These are phyloP conservation scores for Neoseiulus cucumeris DNA, from an alignment of 1,140 invertebrate genomes.

Conservation along the genomic window DNA sequence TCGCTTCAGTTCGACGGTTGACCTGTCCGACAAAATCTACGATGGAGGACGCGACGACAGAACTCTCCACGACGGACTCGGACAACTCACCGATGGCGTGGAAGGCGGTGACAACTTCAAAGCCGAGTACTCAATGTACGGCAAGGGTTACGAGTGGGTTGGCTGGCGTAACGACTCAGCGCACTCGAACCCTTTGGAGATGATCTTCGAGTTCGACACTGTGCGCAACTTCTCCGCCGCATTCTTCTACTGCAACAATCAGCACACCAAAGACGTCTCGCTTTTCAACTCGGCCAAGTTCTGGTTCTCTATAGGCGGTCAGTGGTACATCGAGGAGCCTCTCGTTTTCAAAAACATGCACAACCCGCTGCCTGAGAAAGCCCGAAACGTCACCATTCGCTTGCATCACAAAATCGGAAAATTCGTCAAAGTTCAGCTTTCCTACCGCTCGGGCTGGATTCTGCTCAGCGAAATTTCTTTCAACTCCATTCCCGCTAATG, in stretches of 20 bases:
- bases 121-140: slow-evolving; percentile 25
- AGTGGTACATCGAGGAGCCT: slow-evolving; percentile 49
- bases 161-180: slow-evolving; percentile 64
- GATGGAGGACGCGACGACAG: slow-evolving; percentile 56
- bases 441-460: slow-evolving; percentile 65
- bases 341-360: slow-evolving; percentile 49
- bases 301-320: slow-evolving; percentile 56
- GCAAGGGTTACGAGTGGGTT: slow-evolving; percentile 59
- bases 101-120: slow-evolving; percentile 56
- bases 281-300: slow-evolving; percentile 55
- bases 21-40: slow-evolving; percentile 74
- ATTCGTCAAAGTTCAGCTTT: slow-evolving; percentile 55
- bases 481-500: slow-evolving; percentile 37
- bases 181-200: slow-evolving; percentile 28
- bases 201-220: slow-evolving; percentile 68
- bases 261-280: slow-evolving; percentile 44
- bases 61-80: slow-evolving; percentile 50
- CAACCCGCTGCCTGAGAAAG: slow-evolving; percentile 57
- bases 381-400: slow-evolving; percentile 59
- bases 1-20: slow-evolving; percentile 44
- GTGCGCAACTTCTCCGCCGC: slow-evolving; percentile 65
- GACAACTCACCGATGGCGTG: slow-evolving; percentile 66
- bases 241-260: slow-evolving; percentile 54
- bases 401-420: slow-evolving; percentile 58
- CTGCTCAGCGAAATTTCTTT: slow-evolving; percentile 58